Evolutionary conservation across 1,140 invertebrate species (phyloP), one percentile per base, ranked within the genome.

Genomic region (Pseudomyrmex dendroicus): DNA sequence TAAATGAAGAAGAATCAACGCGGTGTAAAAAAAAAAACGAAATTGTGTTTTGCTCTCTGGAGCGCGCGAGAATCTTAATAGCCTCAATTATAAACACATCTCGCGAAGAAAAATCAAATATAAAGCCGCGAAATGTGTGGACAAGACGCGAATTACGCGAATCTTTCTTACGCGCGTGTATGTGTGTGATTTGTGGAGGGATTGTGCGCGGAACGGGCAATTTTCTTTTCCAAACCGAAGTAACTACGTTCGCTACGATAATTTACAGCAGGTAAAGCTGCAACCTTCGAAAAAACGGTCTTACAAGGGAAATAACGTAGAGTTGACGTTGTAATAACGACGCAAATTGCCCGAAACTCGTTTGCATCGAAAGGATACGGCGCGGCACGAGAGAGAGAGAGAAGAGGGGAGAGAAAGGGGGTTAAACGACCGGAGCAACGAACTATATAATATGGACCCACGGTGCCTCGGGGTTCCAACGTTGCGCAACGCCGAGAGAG

Each of bases 401-500:
- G 2, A 1, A 2, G 5, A 35, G 35, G 0, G 0, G 35, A 35
- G 5, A 0, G 35, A 5, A 35, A 35, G 48, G 44, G 64, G 54
- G 66, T 80, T 72, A 80, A 72, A 20, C 44, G 76, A n/a, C 54
- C 54, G 20, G 54, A 72, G 76, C 66, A 80, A 80, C 44, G 66
- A 80, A 80, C 66, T 70, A 61, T 80, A 80, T 80, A 72, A 78
- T 70, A 78, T 76, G 80, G 74, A 88, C 80, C 84, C 88, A 35
- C 12, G 12, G 17, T 72, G 76, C 76, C 76, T 90, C 84, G 83
- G 83, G 87, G 89, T 90, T 88, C 90, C 80, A 61, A 83, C 82
- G 87, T 91, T 90, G 85, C 87, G 84, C 87, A 89, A 90, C 80
- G 73, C 66, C n/a, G 63, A 70, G 62, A 73, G 84, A 88, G 63